Conservation (phyloP, 2,113 vertebrate genomes). For the Scomber japonicus region DNA sequence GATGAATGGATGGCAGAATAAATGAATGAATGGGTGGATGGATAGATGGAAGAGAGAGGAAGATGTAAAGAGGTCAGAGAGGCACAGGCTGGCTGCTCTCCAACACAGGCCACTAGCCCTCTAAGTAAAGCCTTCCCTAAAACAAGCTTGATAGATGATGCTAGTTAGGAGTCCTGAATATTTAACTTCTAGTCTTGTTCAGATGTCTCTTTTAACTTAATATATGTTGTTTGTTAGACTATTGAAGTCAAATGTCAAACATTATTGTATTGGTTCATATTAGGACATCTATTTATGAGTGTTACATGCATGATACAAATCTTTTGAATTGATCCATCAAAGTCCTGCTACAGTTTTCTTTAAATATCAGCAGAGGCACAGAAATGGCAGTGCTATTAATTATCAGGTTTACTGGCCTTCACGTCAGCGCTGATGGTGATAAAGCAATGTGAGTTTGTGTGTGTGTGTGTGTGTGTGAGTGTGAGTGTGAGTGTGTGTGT, state of each 20-base stretch:
- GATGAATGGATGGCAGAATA: slow-evolving; percentile 71
- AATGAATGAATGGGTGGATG: slow-evolving; percentile 63
- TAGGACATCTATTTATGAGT: not conserved
- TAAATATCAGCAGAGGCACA: slow-evolving; percentile 2
- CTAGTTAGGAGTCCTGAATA: not conserved
- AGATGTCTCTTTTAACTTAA: too few relatives aligned
- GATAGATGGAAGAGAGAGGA: slow-evolving; percentile 62
- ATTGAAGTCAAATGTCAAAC: too few relatives aligned
- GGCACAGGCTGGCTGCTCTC: slow-evolving; percentile 65
- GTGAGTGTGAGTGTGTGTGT: slow-evolving; percentile 17
- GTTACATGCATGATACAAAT: too few relatives aligned
- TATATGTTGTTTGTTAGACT: too few relatives aligned
- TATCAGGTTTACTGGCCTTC: slow-evolving; percentile 12
- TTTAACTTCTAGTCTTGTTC: not conserved
- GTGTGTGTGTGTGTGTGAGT: slow-evolving; percentile 12
- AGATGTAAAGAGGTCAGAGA: slow-evolving; percentile 78
- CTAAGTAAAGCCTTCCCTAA: not conserved
- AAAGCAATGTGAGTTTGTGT: slow-evolving; percentile 1
- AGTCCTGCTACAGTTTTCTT: not conserved
- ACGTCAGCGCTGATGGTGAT: slow-evolving; percentile 7
- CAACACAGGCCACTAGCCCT: slow-evolving; percentile 38
- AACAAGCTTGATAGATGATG: not conserved
- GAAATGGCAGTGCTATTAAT: slow-evolving; percentile 1
- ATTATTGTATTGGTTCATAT: not conserved
- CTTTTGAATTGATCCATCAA: not conserved